Evolutionary conservation across 1,140 invertebrate species (phyloP).

Genomic region (Wasmannia auropunctata): DNA sequence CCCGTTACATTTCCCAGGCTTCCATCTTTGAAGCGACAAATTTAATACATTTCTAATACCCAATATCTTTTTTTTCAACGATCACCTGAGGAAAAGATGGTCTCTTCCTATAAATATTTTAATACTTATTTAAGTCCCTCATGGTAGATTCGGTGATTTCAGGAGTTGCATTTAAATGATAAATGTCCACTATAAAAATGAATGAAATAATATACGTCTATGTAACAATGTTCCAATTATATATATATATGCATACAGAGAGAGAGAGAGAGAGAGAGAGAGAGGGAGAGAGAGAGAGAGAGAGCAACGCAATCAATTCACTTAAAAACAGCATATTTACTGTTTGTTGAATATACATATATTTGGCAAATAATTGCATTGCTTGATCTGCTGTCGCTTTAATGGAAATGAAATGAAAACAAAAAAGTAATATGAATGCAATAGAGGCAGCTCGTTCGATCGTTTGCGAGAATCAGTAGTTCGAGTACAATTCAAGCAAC

Average conservation of each 20-base stretch:
- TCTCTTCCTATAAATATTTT: neutral
- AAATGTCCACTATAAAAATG: neutral
- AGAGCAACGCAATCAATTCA: neutral
- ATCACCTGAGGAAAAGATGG: neutral
- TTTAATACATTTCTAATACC: constrained; percentile 18
- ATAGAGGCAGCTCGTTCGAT: neutral
- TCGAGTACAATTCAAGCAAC: constrained; percentile 14
- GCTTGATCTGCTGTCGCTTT: neutral
- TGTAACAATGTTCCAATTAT: neutral
- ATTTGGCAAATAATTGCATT: constrained; percentile 8
- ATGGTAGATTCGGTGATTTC: neutral
- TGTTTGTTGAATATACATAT: neutral
- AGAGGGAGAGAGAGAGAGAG: too few species aligned
- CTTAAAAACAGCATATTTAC: neutral
- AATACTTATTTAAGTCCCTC: neutral
- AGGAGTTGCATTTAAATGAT: neutral
- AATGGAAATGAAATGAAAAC: constrained; percentile 19
- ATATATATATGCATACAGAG: neutral
- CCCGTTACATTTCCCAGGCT: neutral
- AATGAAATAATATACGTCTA: neutral
- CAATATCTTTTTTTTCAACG: neutral
- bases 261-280: too few species aligned
- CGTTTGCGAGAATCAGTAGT: neutral
- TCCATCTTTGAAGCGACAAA: neutral
- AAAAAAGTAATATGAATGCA: neutral